A percentile compares a stretch with the other conserved stretches of the same genome.
phyloP scores from a whole-genome alignment of 2,797 vertebrate species.

The Gephyroberyx darwinii region DNA sequence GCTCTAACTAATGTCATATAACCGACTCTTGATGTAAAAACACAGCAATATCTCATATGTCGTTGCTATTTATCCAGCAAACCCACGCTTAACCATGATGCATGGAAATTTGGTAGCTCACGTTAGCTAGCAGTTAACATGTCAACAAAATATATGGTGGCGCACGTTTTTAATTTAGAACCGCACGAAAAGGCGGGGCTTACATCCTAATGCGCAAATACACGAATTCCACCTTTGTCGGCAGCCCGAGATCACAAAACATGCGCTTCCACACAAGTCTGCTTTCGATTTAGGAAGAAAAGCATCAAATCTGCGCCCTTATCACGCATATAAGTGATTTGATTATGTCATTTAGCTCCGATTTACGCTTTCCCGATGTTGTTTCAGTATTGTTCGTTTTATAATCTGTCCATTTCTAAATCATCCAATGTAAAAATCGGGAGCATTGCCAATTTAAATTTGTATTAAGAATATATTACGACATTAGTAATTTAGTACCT shows the following conservation, averaged over 20 bases:
- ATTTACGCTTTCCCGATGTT: not conserved
- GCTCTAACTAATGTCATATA: not conserved
- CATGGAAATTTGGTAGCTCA: constrained; percentile 14
- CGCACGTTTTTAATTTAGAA: accelerated
- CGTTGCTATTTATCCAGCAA: not conserved
- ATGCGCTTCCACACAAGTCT: not conserved
- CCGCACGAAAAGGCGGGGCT: constrained; percentile 28
- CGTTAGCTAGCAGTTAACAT: constrained; percentile 22
- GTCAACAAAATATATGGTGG: constrained; percentile 41
- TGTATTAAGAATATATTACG: not conserved
- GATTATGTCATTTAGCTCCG: not conserved
- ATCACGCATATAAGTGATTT: not conserved
- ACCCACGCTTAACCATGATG: constrained; percentile 17
- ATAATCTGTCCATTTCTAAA: no score
- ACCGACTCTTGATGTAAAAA: no score
- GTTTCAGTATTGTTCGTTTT: not conserved
- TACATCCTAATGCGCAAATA: accelerated
- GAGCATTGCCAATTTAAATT: not conserved
- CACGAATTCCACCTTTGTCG: not conserved
- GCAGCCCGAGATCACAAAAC: not conserved
- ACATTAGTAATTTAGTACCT: not conserved
- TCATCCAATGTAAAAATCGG: not conserved
- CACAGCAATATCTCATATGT: not conserved
- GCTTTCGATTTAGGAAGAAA: not conserved
- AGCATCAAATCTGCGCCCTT: not conserved